Conservation (phyloP, 2,888 invertebrate genomes). For the Tetranychus piercei region DNA sequence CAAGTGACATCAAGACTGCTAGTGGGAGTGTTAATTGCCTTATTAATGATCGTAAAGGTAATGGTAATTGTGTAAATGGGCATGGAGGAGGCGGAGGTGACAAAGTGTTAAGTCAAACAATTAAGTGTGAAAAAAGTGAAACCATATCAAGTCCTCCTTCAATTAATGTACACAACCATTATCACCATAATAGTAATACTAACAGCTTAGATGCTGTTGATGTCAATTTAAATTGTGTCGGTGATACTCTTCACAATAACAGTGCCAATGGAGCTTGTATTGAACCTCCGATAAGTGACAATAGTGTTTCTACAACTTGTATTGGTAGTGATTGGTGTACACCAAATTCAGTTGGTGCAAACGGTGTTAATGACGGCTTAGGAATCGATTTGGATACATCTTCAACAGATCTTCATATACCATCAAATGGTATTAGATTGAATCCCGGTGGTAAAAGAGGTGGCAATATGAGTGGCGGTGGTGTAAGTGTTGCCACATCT, state of each 20-base stretch:
- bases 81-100: conserved; percentile 9
- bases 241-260: background rate
- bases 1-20: background rate
- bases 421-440: background rate
- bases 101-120: conserved; percentile 1
- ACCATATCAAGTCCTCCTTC: conserved; percentile 9
- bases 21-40: conserved; percentile 30
- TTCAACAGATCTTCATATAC: background rate
- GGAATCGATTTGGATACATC: conserved; percentile 2
- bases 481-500: background rate
- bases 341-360: background rate
- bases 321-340: conserved; percentile 11
- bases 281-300: conserved; percentile 36
- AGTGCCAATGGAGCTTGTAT: conserved; percentile 10
- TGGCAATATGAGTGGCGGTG: background rate
- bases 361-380: conserved; percentile 7
- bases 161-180: conserved; percentile 6
- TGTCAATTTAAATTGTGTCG: background rate
- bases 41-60: conserved; percentile 38
- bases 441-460: background rate
- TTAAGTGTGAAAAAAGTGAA: conserved; percentile 12
- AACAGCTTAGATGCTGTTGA: background rate
- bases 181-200: background rate
- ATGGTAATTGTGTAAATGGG: conserved; percentile 22
- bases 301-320: conserved; percentile 34